Percentiles rank a stretch among this genome's conserved stretches.
These are phyloP conservation scores for Hydriomena furcata DNA, from an alignment of 2,888 invertebrate species.

Conservation along the genomic window DNA sequence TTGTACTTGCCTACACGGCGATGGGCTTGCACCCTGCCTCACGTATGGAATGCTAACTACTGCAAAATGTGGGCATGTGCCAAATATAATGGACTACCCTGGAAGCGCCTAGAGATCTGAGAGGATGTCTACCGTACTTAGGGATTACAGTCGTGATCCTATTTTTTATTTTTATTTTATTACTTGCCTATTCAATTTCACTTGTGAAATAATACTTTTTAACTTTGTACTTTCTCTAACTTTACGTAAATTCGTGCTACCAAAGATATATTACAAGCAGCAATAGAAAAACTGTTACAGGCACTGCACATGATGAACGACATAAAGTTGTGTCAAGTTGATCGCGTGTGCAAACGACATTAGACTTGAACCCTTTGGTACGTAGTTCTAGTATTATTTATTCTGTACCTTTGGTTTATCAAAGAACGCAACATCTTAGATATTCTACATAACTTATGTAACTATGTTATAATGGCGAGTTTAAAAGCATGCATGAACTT, in stretches of 20 bases:
- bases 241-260: constrained; percentile 8
- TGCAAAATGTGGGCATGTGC: too few relatives aligned
- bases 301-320: constrained; percentile 44
- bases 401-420: constrained; percentile 57
- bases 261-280: constrained; percentile 14
- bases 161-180: too few relatives aligned
- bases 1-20: too few relatives aligned
- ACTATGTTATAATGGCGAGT: constrained; percentile 43
- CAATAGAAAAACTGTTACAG: constrained; percentile 25
- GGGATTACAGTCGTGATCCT: too few relatives aligned
- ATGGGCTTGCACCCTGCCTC: too few relatives aligned
- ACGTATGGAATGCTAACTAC: too few relatives aligned
- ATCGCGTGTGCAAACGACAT: constrained; percentile 71
- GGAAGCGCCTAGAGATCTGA: too few relatives aligned
- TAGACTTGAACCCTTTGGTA: constrained; percentile 67
- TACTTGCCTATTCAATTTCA: too few relatives aligned
- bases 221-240: constrained; percentile 3
- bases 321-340: constrained; percentile 58
- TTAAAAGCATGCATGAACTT: constrained; percentile 21
- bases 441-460: constrained; percentile 41
- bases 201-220: not conserved
- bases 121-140: too few relatives aligned
- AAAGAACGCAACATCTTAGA: constrained; percentile 50
- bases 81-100: too few relatives aligned
- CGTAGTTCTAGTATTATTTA: constrained; percentile 3